Percentiles rank a stretch among this genome's conserved stretches.
These are phyloP conservation scores for Microtus richardsoni DNA, from an alignment of 2,113 vertebrate species.

Conservation along the genomic window DNA sequence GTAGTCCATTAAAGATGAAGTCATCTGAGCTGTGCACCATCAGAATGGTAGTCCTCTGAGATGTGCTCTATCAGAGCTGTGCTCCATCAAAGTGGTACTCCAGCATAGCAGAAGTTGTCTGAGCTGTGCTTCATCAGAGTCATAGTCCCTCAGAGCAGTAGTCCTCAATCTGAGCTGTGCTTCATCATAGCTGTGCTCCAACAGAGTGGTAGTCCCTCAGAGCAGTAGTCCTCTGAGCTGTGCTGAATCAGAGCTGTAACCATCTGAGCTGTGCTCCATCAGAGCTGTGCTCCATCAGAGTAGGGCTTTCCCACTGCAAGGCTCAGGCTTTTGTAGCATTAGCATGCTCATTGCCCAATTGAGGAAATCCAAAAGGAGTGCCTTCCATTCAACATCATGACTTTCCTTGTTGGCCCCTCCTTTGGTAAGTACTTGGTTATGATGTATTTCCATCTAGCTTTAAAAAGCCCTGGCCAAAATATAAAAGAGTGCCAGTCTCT, in stretches of 20 bases:
- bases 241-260: too few species aligned
- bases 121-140: too few species aligned
- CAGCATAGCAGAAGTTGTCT: not conserved
- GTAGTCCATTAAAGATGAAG: too few species aligned
- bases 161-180: too few species aligned
- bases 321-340: not conserved
- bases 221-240: too few species aligned
- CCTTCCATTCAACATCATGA: not conserved
- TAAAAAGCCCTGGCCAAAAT: not conserved
- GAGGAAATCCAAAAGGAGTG: not conserved
- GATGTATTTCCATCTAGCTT: not conserved
- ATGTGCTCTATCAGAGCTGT: not conserved
- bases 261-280: too few species aligned
- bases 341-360: not conserved
- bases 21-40: too few species aligned
- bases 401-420: not conserved
- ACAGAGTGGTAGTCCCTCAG: too few species aligned
- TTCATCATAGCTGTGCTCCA: too few species aligned
- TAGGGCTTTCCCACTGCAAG: not conserved
- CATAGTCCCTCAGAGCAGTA: not conserved
- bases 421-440: not conserved
- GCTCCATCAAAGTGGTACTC: not conserved
- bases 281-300: not conserved
- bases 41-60: not conserved
- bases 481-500: not conserved